Evolutionary conservation across 2,797 vertebrate genomes (phyloP).

Genomic region (Heliangelus exortis): DNA sequence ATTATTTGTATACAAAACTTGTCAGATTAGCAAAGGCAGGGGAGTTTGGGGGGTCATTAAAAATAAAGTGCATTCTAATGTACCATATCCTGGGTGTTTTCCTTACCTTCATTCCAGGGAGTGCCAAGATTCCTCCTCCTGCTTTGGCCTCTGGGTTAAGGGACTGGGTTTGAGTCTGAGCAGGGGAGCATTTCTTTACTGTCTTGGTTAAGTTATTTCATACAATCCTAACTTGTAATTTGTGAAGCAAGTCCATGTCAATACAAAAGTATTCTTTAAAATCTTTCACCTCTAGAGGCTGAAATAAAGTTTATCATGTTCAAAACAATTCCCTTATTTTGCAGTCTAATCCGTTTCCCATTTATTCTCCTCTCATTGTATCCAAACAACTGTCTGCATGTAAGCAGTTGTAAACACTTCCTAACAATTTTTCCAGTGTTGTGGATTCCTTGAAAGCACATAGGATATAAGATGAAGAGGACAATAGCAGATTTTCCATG

Average conservation of each 20-base stretch:
- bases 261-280: not conserved
- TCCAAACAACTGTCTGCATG: not conserved
- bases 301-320: not conserved
- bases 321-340: not conserved
- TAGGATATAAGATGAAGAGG: not conserved
- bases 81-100: not conserved
- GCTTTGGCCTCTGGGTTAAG: not conserved
- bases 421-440: not conserved
- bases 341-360: not conserved
- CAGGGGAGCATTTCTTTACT: not conserved
- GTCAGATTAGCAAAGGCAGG: not conserved
- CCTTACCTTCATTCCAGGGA: not conserved
- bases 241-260: not conserved
- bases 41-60: not conserved
- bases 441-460: not conserved
- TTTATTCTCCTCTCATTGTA: not conserved
- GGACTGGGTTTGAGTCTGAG: not conserved
- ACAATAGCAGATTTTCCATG: not conserved
- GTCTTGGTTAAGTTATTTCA: not conserved
- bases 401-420: not conserved
- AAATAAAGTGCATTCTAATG: not conserved
- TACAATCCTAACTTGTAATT: not conserved
- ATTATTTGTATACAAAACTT: not conserved
- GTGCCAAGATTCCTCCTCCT: not conserved
- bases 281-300: not conserved